Evolutionary conservation across 2,113 vertebrate species (phyloP), one percentile per base, ranked within the genome.

Genomic region (rabbit (Oryctolagus cuniculus)): DNA sequence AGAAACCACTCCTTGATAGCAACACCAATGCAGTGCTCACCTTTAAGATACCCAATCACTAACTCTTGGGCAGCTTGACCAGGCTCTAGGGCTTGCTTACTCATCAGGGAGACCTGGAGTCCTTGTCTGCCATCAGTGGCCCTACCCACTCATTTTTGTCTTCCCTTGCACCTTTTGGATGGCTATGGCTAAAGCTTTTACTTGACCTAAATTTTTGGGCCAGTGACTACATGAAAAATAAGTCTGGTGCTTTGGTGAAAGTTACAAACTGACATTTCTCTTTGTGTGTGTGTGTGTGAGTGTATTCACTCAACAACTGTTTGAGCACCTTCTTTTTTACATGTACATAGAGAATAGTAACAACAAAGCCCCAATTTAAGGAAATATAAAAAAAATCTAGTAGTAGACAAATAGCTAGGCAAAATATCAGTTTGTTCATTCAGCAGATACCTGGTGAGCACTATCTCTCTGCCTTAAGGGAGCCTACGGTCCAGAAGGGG

Each of bases 221-320:
- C 22, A 36, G 5, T 64, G 58, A 74, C 13, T 67, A 2, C 51
- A 55, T 77, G 66, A 58, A 75, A 77, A 70, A 90, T 27, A 93
- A 75, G 17, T 44, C 16, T 77, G 64, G 25, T 90, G 80, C n/a
- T 51, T 90, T 79, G 49, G 29, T 86, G n/a, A 90, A 75, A 94
- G 10, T 94, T 38, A 94, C 77, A 53, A 82, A 69, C 3, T 95
- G 29, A 44, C 25, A 74, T 74, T 79, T 96, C 34, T 82, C 55
- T 94, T 22, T 16, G 4, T 44, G 6, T 44, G 7, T 44, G 44
- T 44, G 44, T 44, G 44, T 44, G 44, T 44, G 38, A 44, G 38
- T 44, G 44, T 49, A 78, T 24, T 77, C 17, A 64, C 21, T 87
- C 36, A 90, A 81, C 22, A 61, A 63, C 3, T 95, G 73, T 84